Evolutionary conservation across 2,888 invertebrate species (phyloP), one percentile per base, ranked within the genome.

Genomic region (Tanypteryx hageni): DNA sequence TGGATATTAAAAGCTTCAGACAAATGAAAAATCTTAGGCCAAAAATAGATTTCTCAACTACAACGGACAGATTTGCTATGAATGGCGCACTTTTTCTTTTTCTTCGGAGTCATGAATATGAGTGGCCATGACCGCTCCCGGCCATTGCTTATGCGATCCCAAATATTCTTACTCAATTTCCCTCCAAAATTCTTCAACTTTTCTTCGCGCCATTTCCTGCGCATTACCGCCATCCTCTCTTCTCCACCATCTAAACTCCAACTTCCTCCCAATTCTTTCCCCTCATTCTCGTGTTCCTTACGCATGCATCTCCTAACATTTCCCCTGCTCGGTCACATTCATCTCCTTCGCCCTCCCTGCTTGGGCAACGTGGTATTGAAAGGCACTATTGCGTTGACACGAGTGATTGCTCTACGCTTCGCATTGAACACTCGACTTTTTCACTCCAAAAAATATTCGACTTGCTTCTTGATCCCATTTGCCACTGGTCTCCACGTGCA

Each of bases 221-320:
- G 27, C 27, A 76, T 76, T 76, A 18, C 76, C 27, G 76, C 76
- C 76, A 76, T 27, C 11, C 68, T 68, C 68, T 68, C 68, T n/a
- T 68, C 13, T n/a, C n/a, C 18, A 18, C 76, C 76, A 22, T 27
- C 76, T 5, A 27, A 11, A 10, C 76, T 27, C 27, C 27, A 68
- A 68, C 68, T 68, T 22, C 68, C 68, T n/a, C 59, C 31, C 16
- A 14, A 86, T 59, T 86, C 59, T 86, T 14, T 56, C 27, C 18
- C 57, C 16, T 7, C 56, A 3, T 4, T 44, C n/a, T 13, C 83
- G n/a, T 83, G 18, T 83, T 44, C 83, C 57, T 16, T 8, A n/a
- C 68, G 68, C 68, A 76, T 76, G 76, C 76, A 76, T 76, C 27
- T 76, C 27, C 76, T 22, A 76, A 76, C 76, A 22, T 76, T 44